Conservation (phyloP, 2,113 vertebrate genomes). For the Ursus arctos region DNA sequence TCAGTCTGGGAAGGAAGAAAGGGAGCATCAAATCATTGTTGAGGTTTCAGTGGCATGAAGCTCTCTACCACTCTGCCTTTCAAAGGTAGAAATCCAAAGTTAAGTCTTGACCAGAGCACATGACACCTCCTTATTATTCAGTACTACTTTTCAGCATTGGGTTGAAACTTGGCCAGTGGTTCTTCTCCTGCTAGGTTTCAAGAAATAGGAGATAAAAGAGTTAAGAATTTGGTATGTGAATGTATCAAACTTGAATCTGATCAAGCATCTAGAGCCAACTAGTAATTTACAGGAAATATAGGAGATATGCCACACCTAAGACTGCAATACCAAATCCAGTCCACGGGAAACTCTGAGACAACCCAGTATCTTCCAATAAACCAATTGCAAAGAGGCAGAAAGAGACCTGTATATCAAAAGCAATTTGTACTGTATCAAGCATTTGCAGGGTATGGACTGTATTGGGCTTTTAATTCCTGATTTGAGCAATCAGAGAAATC, state of each 20-base stretch:
- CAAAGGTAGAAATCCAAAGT: background rate
- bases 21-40: background rate
- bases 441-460: background rate
- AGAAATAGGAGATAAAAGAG: conserved; percentile 39
- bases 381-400: background rate
- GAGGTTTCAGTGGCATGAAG: background rate
- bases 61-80: background rate
- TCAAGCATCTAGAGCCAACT: background rate
- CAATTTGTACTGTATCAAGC: background rate
- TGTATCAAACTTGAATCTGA: conserved; percentile 45
- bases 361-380: conserved; percentile 24
- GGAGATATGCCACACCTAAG: background rate
- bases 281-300: conserved; percentile 36
- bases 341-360: background rate
- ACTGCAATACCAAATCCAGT: background rate
- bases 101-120: background rate
- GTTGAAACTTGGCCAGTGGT: background rate
- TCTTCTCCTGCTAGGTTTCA: conserved; percentile 9
- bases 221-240: conserved; percentile 43
- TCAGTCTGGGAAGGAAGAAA: conserved; percentile 15
- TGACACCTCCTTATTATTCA: background rate
- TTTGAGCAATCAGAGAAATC: background rate
- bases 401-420: background rate
- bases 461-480: background rate
- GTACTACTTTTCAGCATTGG: background rate